These are phyloP conservation scores for Oscheius sp. DNA, from an alignment of 2,888 invertebrate genomes.

Conservation along the genomic window DNA sequence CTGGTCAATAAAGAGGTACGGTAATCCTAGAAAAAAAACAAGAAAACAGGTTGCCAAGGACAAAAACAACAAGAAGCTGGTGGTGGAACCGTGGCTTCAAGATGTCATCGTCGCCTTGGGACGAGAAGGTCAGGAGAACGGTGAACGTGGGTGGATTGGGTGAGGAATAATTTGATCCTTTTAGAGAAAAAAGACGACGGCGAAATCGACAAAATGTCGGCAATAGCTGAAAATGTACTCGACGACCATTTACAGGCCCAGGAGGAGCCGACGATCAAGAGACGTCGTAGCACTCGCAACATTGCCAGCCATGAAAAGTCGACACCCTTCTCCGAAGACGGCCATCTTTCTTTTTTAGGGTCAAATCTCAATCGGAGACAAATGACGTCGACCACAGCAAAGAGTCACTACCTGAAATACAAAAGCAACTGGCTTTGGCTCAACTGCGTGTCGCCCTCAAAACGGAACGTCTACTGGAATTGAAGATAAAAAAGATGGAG, in stretches of 20 bases:
- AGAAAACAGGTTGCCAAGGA: conserved; percentile 1
- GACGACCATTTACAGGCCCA: conserved; percentile 11
- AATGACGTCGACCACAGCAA: too few species aligned
- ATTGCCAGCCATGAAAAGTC: too few species aligned
- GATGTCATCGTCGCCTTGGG: conserved; percentile 23
- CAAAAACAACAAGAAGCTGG: conserved; percentile 24
- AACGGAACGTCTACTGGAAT: conserved; percentile 13
- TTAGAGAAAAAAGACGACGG: neutral
- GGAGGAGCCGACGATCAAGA: neutral
- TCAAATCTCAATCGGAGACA: neutral
- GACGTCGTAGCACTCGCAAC: too few species aligned
- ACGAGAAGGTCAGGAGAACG: conserved; percentile 5
- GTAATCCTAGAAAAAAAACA: neutral
- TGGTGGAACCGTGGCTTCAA: conserved; percentile 25
- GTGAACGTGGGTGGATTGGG: neutral
- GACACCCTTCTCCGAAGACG: too few species aligned
- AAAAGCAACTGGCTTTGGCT: conserved; percentile 2
- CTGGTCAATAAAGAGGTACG: conserved; percentile 26
- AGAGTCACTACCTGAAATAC: neutral
- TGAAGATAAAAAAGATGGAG: conserved; percentile 28
- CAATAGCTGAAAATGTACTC: conserved; percentile 21
- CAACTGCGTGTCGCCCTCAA: conserved; percentile 27
- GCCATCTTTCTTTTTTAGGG: too few species aligned
- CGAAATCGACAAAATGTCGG: conserved; percentile 24
- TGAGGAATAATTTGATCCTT: neutral